Evolutionary conservation across 1,140 invertebrate genomes (phyloP).

Genomic region (Pseudomyrmex sp.): DNA sequence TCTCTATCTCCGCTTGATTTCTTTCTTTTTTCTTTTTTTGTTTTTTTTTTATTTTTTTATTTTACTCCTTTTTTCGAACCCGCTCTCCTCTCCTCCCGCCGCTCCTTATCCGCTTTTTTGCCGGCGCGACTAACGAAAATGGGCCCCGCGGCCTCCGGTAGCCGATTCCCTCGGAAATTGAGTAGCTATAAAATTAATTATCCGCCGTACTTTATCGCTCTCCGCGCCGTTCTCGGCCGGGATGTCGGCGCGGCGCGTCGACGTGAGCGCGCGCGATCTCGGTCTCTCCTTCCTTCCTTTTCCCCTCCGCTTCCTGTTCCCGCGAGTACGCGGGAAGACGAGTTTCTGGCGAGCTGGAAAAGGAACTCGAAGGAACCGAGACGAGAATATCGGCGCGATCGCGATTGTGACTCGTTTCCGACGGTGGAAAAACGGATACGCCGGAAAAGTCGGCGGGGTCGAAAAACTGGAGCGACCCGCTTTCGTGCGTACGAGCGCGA

Average conservation of each 20-base stretch:
- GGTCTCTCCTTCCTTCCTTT: conserved; percentile 37
- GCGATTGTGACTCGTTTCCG: conserved; percentile 24
- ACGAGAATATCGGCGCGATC: conserved; percentile 60
- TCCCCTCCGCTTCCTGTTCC: neutral
- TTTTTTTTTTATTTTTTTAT: neutral
- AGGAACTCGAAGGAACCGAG: conserved; percentile 43
- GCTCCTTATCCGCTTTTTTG: conserved; percentile 70
- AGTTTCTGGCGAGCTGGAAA: conserved; percentile 40
- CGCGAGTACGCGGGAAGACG: conserved; percentile 21
- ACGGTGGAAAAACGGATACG: conserved; percentile 23
- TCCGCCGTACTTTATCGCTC: conserved; percentile 83
- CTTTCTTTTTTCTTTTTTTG: neutral
- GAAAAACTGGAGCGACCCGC: conserved; percentile 25
- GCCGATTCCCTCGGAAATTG: conserved; percentile 85
- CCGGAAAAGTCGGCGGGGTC: conserved; percentile 35
- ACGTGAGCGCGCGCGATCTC: conserved; percentile 27
- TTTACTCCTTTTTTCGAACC: neutral
- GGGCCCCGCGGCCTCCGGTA: conserved; percentile 79
- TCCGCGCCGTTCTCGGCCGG: conserved; percentile 45
- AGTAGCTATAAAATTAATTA: conserved; percentile 86
- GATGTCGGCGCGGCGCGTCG: conserved; percentile 25
- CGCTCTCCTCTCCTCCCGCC: neutral
- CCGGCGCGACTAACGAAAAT: conserved; percentile 80
- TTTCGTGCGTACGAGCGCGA: conserved; percentile 12
- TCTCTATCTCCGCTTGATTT: conserved; percentile 10